A percentile compares a stretch with the other conserved stretches of the same genome.
Evolutionary conservation across 1,140 invertebrate genomes (phyloP).

Genomic region (Bilobella aurantiaca): DNA sequence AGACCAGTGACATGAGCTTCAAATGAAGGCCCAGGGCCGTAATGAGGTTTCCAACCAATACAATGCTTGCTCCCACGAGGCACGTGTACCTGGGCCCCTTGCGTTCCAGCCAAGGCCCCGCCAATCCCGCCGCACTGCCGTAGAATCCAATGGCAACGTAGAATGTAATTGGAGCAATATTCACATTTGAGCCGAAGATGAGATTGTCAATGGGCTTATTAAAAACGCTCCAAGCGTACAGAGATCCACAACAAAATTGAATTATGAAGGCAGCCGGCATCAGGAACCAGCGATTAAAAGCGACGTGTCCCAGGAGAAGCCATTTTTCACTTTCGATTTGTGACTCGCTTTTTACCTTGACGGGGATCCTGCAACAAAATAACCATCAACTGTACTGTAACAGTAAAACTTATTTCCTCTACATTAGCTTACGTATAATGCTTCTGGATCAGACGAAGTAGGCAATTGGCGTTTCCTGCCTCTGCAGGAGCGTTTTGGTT

Average conservation of each 20-base stretch:
- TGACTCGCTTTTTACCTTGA: neutral
- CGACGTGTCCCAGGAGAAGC: slow-evolving; percentile 14
- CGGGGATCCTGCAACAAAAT: neutral
- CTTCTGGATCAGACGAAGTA: slow-evolving; percentile 5
- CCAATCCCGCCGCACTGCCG: slow-evolving; percentile 17
- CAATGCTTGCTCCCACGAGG: slow-evolving; percentile 13
- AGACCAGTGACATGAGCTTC: slow-evolving; percentile 25
- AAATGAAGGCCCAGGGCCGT: slow-evolving; percentile 22
- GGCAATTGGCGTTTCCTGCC: neutral
- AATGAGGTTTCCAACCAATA: slow-evolving; percentile 21
- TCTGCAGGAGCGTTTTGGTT: neutral
- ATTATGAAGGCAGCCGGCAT: slow-evolving; percentile 29
- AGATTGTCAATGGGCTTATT: slow-evolving; percentile 28
- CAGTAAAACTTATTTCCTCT: neutral
- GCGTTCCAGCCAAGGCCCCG: slow-evolving; percentile 32
- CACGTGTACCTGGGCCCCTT: slow-evolving; percentile 15
- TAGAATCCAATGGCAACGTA: slow-evolving; percentile 25
- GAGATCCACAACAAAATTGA: slow-evolving; percentile 32
- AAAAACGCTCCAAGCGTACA: slow-evolving; percentile 29
- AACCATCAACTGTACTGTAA: neutral
- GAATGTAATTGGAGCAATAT: slow-evolving; percentile 28
- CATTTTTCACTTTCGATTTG: slow-evolving; percentile 20
- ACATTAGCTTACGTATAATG: slow-evolving; percentile 6
- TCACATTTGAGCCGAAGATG: slow-evolving; percentile 16
- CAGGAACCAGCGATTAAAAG: slow-evolving; percentile 27